A percentile compares a stretch with the other conserved stretches of the same genome.
These are phyloP conservation scores for Drosophila melanocephala DNA, from an alignment of 2,888 invertebrate genomes.

Conservation along the genomic window DNA sequence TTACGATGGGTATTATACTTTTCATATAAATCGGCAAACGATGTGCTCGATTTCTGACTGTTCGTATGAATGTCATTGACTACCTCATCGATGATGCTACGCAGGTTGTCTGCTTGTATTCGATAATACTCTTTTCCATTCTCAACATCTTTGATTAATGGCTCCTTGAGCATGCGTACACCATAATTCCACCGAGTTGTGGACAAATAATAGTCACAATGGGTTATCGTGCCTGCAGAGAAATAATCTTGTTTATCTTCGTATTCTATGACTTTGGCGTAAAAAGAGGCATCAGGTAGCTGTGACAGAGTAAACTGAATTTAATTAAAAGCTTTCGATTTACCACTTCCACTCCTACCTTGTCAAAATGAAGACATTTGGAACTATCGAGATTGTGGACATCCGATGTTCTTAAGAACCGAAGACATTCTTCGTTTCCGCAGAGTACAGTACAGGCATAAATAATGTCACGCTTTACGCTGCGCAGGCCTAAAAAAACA, in stretches of 20 bases:
- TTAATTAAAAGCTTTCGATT: rapidly evolving
- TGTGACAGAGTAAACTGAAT: background rate
- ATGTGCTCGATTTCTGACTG: constrained; percentile 27
- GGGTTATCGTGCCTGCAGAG: rapidly evolving
- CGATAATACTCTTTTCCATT: constrained; percentile 31
- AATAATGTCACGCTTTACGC: constrained; percentile 52
- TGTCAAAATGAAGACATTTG: constrained; percentile 50
- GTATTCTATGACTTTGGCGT: background rate
- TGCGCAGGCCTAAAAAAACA: constrained; percentile 46
- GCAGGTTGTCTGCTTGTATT: constrained; percentile 30
- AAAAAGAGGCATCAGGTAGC: background rate
- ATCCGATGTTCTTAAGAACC: constrained; percentile 41
- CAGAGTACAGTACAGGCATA: constrained; percentile 53
- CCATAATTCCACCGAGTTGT: background rate
- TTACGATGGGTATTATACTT: constrained; percentile 51
- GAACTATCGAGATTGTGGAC: constrained; percentile 52
- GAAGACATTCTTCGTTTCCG: constrained; percentile 40
- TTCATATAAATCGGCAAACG: constrained; percentile 55
- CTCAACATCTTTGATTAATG: constrained; percentile 23
- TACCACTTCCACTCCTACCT: constrained; percentile 10
- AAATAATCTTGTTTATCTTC: background rate
- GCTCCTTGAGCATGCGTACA: background rate
- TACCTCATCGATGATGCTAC: constrained; percentile 48
- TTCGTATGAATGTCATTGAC: constrained; percentile 45
- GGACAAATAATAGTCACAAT: background rate